Conservation (phyloP, 2,797 vertebrate genomes). For the Gymnocypris eckloni region DNA sequence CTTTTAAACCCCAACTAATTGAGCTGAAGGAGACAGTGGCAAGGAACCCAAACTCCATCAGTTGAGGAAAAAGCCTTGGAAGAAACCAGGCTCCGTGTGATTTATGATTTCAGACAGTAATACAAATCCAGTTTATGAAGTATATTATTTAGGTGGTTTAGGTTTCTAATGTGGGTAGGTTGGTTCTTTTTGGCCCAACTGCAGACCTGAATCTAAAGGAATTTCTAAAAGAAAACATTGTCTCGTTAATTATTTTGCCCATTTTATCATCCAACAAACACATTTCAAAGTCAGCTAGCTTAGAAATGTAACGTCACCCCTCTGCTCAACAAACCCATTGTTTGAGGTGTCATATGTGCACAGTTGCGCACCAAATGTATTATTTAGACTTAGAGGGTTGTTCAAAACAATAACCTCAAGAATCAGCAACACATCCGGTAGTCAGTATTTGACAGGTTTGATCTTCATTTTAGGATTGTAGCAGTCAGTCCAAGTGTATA, state of each 20-base stretch:
- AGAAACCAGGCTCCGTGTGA: neutral
- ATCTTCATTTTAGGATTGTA: constrained; percentile 44
- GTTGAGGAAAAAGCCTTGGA: neutral
- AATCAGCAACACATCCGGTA: neutral
- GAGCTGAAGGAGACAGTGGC: neutral
- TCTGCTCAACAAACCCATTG: neutral
- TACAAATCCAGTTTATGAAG: neutral
- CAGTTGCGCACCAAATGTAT: neutral
- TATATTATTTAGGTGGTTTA: neutral
- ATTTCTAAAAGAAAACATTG: neutral
- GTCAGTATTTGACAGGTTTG: constrained; percentile 45
- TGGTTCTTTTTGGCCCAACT: neutral
- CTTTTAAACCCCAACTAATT: neutral
- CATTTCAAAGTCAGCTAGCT: too few species aligned
- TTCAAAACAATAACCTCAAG: neutral
- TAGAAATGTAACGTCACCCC: neutral
- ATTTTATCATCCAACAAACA: neutral
- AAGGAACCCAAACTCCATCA: neutral
- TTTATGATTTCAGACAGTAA: neutral
- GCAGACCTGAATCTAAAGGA: neutral
- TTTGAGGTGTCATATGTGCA: neutral
- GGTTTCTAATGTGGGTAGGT: neutral
- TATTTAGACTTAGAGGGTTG: neutral
- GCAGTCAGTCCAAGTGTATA: constrained; percentile 25
- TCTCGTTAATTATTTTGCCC: neutral